These are phyloP conservation scores for Dascyllus trimaculatus DNA, from an alignment of 2,113 vertebrate species.

Conservation along the genomic window DNA sequence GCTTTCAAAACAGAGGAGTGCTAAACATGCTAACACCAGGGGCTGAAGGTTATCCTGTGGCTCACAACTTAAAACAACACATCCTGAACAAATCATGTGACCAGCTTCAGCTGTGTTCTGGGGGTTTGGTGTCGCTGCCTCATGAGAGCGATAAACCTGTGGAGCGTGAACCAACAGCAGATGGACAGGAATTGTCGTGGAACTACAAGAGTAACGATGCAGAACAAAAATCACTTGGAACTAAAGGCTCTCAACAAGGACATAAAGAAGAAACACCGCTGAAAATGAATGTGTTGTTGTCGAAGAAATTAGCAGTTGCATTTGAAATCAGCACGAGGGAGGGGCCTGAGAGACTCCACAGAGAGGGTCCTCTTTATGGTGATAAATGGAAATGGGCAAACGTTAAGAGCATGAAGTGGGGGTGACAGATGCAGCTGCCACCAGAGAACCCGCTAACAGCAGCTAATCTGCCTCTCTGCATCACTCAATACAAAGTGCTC, in stretches of 20 bases:
- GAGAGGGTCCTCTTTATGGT: slow-evolving; percentile 5
- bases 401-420: slow-evolving; percentile 39
- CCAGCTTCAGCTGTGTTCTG: not conserved
- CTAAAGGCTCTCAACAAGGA: slow-evolving; percentile 18
- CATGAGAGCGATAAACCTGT: slow-evolving; percentile 29
- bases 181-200: slow-evolving; percentile 52
- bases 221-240: slow-evolving; percentile 54
- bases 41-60: not conserved
- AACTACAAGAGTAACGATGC: slow-evolving; percentile 57
- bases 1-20: not conserved
- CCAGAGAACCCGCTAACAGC: slow-evolving; percentile 13
- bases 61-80: not conserved
- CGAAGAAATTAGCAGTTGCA: slow-evolving; percentile 5
- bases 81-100: not conserved
- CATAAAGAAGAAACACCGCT: not conserved
- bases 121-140: not conserved
- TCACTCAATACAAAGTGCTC: slow-evolving; percentile 35
- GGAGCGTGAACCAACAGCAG: slow-evolving; percentile 60
- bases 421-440: slow-evolving; percentile 55
- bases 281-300: slow-evolving; percentile 33
- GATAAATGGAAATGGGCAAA: slow-evolving; percentile 41
- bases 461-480: slow-evolving; percentile 37
- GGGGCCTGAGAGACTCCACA: not conserved
- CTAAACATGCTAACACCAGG: not conserved
- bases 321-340: not conserved